Percentiles rank a stretch among this genome's conserved stretches.
phyloP scores from a whole-genome alignment of 2,113 vertebrate genomes.

The Dicrurus megarhynchus region DNA sequence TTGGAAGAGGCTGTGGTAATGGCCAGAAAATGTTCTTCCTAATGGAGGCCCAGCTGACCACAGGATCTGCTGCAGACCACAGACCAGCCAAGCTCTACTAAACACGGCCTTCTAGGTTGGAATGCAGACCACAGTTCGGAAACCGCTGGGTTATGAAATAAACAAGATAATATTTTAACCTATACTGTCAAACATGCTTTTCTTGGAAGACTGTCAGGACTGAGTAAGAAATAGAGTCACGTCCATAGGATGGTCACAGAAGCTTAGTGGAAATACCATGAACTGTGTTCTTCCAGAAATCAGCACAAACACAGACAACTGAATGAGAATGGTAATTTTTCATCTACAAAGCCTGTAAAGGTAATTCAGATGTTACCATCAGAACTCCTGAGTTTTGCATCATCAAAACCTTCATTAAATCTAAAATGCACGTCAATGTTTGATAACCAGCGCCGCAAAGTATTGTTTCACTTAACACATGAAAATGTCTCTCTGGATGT shows the following conservation, averaged over 20 bases:
- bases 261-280: not conserved
- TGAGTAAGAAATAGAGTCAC: not conserved
- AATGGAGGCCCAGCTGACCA: not conserved
- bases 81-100: not conserved
- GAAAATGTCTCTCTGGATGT: not conserved
- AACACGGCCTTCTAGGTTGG: not conserved
- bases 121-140: not conserved
- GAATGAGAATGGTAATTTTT: not conserved
- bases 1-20: not conserved
- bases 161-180: not conserved
- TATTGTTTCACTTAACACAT: not conserved
- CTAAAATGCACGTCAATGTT: fast-evolving
- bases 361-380: not conserved
- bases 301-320: not conserved
- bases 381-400: not conserved
- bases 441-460: fast-evolving
- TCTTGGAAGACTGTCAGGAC: not conserved
- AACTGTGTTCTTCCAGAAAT: not conserved
- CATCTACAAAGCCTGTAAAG: not conserved
- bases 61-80: not conserved
- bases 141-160: not conserved
- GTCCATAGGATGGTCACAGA: not conserved
- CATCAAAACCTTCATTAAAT: not conserved
- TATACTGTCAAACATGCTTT: not conserved
- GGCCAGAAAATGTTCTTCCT: not conserved